Evolutionary conservation across 2,113 vertebrate species (phyloP), one percentile per base, ranked within the genome.

Genomic region (Zosterops hypoxanthus): DNA sequence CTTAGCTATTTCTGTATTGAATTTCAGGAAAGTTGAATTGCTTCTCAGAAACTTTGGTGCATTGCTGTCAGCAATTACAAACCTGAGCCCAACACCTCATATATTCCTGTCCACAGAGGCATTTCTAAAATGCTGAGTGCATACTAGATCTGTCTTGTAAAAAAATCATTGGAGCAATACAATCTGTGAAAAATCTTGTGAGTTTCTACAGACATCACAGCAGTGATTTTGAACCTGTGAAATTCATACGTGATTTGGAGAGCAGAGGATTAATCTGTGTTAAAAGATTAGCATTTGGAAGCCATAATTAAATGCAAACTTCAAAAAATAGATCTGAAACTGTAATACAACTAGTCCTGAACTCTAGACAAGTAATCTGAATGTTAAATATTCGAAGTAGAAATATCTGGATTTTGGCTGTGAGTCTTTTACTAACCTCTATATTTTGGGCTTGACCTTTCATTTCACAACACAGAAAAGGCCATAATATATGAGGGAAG

Each of bases 231-330:
- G 57, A 64, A 39, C 16, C n/a, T 26, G 6, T 49, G 46, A 56
- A 69, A 47, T 0, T 9, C 8, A 17, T 39, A 7, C 0, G 0
- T 7, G 11, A 75, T 70, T 63, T 46, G 36, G 36, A 23, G n/a
- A 42, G 26, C 4, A 64, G 39, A 47, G 29, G n/a, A 34, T 84
- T 92, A 39, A 39, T 78, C 42, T 22, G 6, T 52, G 20, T 39
- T 44, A 42, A 47, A 69, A 57, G 11, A 47, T 49, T 15, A 57
- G 15, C n/a, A 33, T 82, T 86, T 79, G 50, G 21, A 82, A 57
- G 31, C 14, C 15, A 26, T 70, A 71, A 66, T 65, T 42, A 44
- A 82, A 44, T 42, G 8, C 9, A 39, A 20, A 65, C 28, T 31
- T 91, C 4, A 39, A 75, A 82, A 94, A 75, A 29, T 17, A 34